phyloP scores from a whole-genome alignment of 2,797 vertebrate species.

The Helarctos malayanus region DNA sequence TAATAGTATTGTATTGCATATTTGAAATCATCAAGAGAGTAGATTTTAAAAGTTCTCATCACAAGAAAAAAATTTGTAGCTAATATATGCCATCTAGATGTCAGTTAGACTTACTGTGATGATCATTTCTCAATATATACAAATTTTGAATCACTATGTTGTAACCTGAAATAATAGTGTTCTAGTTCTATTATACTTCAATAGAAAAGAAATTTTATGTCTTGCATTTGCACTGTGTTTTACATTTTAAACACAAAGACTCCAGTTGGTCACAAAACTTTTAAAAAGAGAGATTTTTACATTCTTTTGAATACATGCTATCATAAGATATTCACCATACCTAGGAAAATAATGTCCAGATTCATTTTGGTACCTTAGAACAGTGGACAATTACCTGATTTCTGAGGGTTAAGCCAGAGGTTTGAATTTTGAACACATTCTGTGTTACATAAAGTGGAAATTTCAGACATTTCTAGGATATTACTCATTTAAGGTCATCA shows the following conservation, averaged over 20 bases:
- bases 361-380: neutral
- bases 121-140: neutral
- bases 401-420: neutral
- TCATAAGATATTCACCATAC: neutral
- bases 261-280: neutral
- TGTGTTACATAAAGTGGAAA: neutral
- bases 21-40: neutral
- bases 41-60: neutral
- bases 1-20: neutral
- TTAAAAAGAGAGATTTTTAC: neutral
- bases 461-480: neutral
- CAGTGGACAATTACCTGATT: neutral
- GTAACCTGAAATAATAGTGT: neutral
- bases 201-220: neutral
- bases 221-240: neutral
- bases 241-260: neutral
- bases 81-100: neutral
- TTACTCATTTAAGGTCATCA: neutral
- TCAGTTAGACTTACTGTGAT: neutral
- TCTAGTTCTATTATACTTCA: neutral
- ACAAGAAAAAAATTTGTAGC: neutral
- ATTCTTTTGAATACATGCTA: neutral
- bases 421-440: conserved; percentile 9
- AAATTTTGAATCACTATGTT: neutral
- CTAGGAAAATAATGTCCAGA: neutral